phyloP scores from a whole-genome alignment of 2,888 invertebrate species.

The Agrochola circellaris region DNA sequence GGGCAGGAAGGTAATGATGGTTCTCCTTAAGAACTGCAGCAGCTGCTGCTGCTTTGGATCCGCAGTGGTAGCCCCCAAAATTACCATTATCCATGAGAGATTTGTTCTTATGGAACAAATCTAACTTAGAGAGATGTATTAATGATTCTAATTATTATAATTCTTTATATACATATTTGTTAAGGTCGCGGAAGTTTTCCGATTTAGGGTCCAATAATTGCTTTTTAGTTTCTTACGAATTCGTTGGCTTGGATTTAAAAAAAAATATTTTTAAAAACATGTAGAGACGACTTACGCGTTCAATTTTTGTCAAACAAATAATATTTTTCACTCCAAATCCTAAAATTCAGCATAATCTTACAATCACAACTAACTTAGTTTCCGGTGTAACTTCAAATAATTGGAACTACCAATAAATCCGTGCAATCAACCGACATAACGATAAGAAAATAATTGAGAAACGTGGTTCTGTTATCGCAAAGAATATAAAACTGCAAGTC shows the following conservation, averaged over 20 bases:
- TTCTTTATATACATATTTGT: no score
- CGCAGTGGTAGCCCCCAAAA: no score
- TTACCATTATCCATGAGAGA: no score
- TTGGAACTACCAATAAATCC: slow-evolving; percentile 31
- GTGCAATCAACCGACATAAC: slow-evolving; percentile 5
- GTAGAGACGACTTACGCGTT: slow-evolving; percentile 6
- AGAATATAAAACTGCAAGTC: slow-evolving; percentile 23
- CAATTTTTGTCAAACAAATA: not conserved
- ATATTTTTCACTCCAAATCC: not conserved
- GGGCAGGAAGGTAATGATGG: no score
- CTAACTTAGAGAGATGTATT: no score
- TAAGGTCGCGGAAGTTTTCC: no score
- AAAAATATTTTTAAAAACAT: not conserved
- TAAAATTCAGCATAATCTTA: not conserved
- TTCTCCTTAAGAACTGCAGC: no score
- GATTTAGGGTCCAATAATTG: not conserved
- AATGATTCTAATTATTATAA: no score
- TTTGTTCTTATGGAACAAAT: no score
- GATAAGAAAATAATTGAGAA: slow-evolving; percentile 51
- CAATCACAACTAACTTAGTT: not conserved
- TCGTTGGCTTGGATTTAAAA: not conserved
- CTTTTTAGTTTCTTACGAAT: not conserved
- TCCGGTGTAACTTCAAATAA: slow-evolving; percentile 18
- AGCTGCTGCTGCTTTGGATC: no score
- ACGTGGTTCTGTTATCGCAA: slow-evolving; percentile 34